A percentile compares a stretch with the other conserved stretches of the same genome.
Evolutionary conservation across 2,113 vertebrate species (phyloP).

Genomic region (Cavia aperea): DNA sequence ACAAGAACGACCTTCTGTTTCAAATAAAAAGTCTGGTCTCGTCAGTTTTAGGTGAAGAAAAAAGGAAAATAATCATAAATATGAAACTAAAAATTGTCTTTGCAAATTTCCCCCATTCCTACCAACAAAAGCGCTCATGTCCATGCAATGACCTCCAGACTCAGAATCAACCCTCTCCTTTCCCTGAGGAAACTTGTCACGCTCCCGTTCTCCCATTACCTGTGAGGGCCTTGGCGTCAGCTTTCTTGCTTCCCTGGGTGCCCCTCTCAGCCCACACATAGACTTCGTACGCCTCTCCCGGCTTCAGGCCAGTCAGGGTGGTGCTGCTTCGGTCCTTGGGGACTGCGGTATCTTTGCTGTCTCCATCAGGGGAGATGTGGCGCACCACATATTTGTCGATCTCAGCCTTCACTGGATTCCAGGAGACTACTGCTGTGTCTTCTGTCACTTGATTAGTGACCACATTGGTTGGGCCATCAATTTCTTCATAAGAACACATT

Average conservation of each 20-base stretch:
- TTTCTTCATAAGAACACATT: slow-evolving; percentile 59
- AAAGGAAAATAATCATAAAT: not conserved
- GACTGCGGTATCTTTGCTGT: slow-evolving; percentile 72
- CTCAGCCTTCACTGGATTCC: slow-evolving; percentile 77
- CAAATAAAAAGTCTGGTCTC: not conserved
- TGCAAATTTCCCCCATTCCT: not conserved
- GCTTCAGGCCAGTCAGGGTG: slow-evolving; percentile 76
- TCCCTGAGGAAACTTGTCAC: rapidly evolving
- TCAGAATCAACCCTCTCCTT: not conserved
- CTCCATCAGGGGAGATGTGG: slow-evolving; percentile 79
- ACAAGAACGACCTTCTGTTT: not conserved
- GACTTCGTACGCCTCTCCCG: slow-evolving; percentile 78
- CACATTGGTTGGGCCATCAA: slow-evolving; percentile 74
- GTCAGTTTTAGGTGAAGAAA: not conserved
- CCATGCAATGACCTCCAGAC: not conserved
- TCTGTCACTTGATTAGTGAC: slow-evolving; percentile 79
- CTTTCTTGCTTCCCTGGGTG: slow-evolving; percentile 75
- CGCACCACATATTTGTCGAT: slow-evolving; percentile 84
- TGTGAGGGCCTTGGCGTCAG: slow-evolving; percentile 77
- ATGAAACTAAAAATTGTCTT: not conserved
- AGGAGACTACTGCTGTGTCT: slow-evolving; percentile 79
- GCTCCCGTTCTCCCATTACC: slow-evolving; percentile 57
- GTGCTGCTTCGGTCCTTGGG: slow-evolving; percentile 69
- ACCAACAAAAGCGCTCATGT: not conserved
- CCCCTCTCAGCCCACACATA: slow-evolving; percentile 81